These are phyloP conservation scores for Mongoloraphidia duomilia DNA, from an alignment of 2,888 invertebrate genomes.

Conservation along the genomic window DNA sequence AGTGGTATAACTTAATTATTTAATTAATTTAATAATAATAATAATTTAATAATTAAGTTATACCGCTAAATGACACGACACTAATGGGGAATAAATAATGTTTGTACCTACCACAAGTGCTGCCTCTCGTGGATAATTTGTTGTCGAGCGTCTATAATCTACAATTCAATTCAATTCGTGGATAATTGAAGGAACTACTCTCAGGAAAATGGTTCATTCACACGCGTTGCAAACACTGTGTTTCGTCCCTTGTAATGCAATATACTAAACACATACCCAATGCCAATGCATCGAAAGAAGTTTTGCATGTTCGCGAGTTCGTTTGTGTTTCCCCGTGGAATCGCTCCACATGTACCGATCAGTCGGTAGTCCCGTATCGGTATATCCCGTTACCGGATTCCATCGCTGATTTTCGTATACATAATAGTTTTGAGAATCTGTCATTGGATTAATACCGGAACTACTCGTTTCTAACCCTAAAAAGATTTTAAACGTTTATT, in stretches of 20 bases:
- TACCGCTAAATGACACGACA: too few relatives aligned
- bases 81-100: too few relatives aligned
- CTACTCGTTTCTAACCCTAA: slow-evolving; percentile 37
- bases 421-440: slow-evolving; percentile 72
- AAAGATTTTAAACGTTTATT: slow-evolving; percentile 5
- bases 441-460: slow-evolving; percentile 55
- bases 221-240: too few relatives aligned
- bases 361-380: slow-evolving; percentile 71
- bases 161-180: not conserved
- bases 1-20: too few relatives aligned
- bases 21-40: too few relatives aligned
- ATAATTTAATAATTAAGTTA: too few relatives aligned
- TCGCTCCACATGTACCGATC: slow-evolving; percentile 89
- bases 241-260: too few relatives aligned
- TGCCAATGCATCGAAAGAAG: slow-evolving; percentile 77
- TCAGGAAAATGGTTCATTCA: too few relatives aligned
- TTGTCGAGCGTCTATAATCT: too few relatives aligned
- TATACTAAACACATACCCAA: slow-evolving; percentile 52
- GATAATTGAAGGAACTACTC: too few relatives aligned
- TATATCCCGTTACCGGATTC: slow-evolving; percentile 85
- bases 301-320: slow-evolving; percentile 75
- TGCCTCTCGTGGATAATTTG: too few relatives aligned
- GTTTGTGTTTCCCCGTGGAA: slow-evolving; percentile 64
- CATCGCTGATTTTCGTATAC: slow-evolving; percentile 91
- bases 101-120: too few relatives aligned